Base-by-base conservation (phyloP, 2,888 invertebrate genomes). In the Brenthis daphne region DNA sequence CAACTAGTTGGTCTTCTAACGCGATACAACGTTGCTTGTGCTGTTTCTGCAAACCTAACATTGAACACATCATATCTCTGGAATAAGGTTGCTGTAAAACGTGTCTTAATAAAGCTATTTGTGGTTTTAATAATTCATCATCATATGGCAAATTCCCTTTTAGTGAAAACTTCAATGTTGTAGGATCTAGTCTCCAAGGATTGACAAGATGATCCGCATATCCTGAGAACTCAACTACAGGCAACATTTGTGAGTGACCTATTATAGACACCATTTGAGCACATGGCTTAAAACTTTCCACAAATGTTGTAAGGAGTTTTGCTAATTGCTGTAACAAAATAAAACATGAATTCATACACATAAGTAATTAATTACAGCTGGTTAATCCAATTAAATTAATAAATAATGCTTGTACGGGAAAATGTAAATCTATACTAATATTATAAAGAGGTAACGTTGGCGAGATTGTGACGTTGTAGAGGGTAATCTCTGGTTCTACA, bases 181-280 rank as follows among this genome's bases (percentile, higher is more conserved):
- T 94, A 0, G 97, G 96, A 90, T 99, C 98, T 57, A 99, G 89
- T 76, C 98, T 95, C 99, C 99, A 99, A 0, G 98, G 97, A 86
- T 97, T 98, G 64, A 97, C 96, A 61, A 97, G 94, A 82, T 97
- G 97, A 85, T 97, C 97, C 0, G 97, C 96, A 84, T 98, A 98
- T 8, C 97, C 97, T 61, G 97, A 97, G 83, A 98, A 97, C 77
- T 99, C 98, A 0, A 99, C 98, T 16, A 99, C 97, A 0, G 99
- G 99, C 64, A 98, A 88, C 96, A 99, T 97, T 81, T 96, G 96
- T 0, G 97, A 95, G 78, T 98, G 96, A 0, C 98, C 98, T 74
- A 97, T 96, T 67, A 98, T 97, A 0, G 98, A 97, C 0, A 99
- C 97, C 97, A 99, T 99, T 93, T 99, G 98, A 0, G 99, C 98